Percentiles rank a stretch among this genome's conserved stretches.
Conservation (phyloP, 2,113 vertebrate genomes). For the Seriola aureovittata region DNA sequence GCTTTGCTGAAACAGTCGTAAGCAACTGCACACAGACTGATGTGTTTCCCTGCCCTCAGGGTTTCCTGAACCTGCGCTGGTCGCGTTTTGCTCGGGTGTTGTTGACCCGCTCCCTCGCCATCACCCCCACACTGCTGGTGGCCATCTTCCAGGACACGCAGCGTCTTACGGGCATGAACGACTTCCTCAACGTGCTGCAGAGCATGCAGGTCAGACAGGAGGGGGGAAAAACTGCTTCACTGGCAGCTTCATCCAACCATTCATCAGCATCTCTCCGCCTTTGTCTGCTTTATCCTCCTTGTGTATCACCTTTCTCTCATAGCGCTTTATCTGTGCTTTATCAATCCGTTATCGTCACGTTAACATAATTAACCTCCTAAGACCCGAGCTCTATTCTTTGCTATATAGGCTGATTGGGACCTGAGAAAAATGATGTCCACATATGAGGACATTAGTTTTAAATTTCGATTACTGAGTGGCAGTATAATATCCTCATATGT, state of each 20-base stretch:
- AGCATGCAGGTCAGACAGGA: conserved; percentile 90
- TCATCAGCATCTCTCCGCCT: not conserved
- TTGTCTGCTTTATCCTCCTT: no score
- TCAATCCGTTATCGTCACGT: not conserved
- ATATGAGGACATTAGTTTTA: no score
- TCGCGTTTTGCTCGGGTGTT: conserved; percentile 93
- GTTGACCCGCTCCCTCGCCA: conserved; percentile 92
- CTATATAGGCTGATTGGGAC: no score
- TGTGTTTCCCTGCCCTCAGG: conserved; percentile 79
- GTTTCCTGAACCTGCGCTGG: conserved; percentile 95
- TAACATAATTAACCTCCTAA: no score
- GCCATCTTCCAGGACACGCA: conserved; percentile 92
- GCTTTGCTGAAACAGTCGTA: not conserved
- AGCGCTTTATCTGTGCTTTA: not conserved
- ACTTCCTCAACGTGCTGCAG: conserved; percentile 96
- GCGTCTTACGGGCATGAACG: conserved; percentile 94
- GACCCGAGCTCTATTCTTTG: no score
- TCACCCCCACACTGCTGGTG: conserved; percentile 92
- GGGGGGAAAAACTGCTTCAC: no score
- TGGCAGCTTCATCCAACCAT: not conserved
- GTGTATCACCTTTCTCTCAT: not conserved
- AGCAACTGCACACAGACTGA: not conserved
- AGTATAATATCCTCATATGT: no score
- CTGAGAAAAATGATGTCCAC: no score
- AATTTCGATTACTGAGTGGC: no score